Conservation (phyloP, 2,797 vertebrate genomes). For the Pantherophis alleghaniensis region DNA sequence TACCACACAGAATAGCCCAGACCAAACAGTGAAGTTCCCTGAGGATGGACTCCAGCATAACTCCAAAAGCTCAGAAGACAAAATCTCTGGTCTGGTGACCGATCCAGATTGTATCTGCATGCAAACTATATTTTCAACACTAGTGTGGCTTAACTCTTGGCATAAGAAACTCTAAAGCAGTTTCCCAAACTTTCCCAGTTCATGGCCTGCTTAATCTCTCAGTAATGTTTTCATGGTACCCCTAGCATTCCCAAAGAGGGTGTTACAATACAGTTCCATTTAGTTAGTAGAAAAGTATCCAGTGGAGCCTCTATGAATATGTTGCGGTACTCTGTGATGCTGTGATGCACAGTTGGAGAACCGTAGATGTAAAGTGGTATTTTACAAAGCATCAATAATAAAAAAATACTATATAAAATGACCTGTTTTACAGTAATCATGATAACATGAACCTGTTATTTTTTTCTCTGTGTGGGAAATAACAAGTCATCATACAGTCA, state of each 20-base stretch:
- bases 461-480: constrained; percentile 6
- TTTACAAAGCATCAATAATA: background rate
- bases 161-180: background rate
- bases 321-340: background rate
- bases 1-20: background rate
- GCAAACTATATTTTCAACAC: background rate
- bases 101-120: background rate
- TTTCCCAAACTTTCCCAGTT: background rate
- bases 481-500: constrained; percentile 1
- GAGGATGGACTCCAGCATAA: background rate
- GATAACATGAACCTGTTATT: background rate
- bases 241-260: background rate
- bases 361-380: background rate
- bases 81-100: background rate
- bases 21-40: background rate
- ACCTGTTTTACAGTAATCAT: background rate
- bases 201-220: background rate
- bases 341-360: background rate
- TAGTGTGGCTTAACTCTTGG: background rate
- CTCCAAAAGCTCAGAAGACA: background rate
- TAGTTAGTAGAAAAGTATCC: background rate
- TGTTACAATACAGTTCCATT: background rate
- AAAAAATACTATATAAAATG: constrained; percentile 2
- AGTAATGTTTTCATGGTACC: background rate
- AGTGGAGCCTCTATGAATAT: background rate